Conservation (phyloP, 2,888 invertebrate species). For the Liopterus haemorrhoidalis region DNA sequence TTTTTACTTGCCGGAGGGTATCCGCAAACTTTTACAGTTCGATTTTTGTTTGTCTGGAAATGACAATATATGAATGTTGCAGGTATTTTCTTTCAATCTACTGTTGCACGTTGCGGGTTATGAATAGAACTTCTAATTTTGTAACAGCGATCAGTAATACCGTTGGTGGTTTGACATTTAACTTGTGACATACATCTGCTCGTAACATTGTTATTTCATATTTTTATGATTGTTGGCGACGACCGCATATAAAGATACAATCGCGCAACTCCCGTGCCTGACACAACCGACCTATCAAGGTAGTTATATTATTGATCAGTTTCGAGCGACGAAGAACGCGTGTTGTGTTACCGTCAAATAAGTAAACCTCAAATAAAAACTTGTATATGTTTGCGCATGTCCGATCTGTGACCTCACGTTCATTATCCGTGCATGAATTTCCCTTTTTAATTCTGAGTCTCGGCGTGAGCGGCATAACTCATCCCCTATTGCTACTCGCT, state of each 20-base stretch:
- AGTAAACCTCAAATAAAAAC: conserved; percentile 18
- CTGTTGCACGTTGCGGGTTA: too few species aligned
- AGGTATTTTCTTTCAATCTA: too few species aligned
- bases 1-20: too few species aligned
- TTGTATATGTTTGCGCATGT: conserved; percentile 7
- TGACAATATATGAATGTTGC: too few species aligned
- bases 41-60: too few species aligned
- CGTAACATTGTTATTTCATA: conserved; percentile 10
- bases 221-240: conserved; percentile 7
- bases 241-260: conserved; percentile 12
- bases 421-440: conserved; percentile 31
- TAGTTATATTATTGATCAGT: conserved; percentile 33
- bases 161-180: too few species aligned
- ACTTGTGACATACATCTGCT: conserved; percentile 2
- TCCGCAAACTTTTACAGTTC: too few species aligned
- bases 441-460: conserved; percentile 32
- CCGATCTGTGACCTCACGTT: conserved; percentile 27
- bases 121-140: too few species aligned
- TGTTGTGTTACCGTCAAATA: conserved; percentile 17
- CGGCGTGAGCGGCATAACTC: conserved; percentile 30
- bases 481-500: conserved; percentile 23
- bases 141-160: too few species aligned
- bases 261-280: conserved; percentile 25
- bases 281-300: conserved; percentile 31
- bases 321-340: conserved; percentile 18